Base-by-base conservation (phyloP, 2,797 vertebrate genomes). In the Poeciliopsis paucimaculata region DNA sequence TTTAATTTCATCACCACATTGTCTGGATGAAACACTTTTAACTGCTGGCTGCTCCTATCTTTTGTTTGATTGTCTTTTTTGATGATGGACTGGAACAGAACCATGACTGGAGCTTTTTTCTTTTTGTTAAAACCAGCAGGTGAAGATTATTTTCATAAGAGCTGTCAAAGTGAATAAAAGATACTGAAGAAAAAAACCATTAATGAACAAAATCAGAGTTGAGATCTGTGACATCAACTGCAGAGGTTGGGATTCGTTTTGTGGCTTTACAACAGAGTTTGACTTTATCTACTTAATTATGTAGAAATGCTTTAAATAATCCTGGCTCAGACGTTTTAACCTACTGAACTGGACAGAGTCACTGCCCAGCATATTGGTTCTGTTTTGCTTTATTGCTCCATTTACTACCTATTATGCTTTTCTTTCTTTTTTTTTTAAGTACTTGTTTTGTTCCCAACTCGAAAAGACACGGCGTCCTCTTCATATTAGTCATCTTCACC, bases 291-390 rank as follows among this genome's bases (percentile, higher is more conserved):
- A 28, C 9, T 53, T 15, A 39, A 43, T 72, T 76, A 51, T 72
- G 66, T 64, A 26, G 46, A 60, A 72, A 82, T 20, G 51, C 75
- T 75, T 45, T 72, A 75, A 49, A 34, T 43, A 60, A 73, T 73
- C 74, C 36, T 31, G 23, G 26, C 73, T 78, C 9, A 12, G 62
- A 68, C 10, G 28, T 26, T 23, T 71, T 76, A 79, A 76, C 75
- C 73, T 36, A 64, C 41, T 79, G 47, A 83, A 66, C 23, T 73
- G 51, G 43, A 70, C 26, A 66, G 31, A 76, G 64, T 82, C 39
- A 26, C 47, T 51, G 36, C 5, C n/a, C 55, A n/a, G 75, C 20
- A 45, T n/a, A 73, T 73, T 73, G 62, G 31, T 70, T 66, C 62
- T 71, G 20, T 72, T 74, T 75, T 23, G 7, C 47, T 60, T 18